Percentiles rank a stretch among this genome's conserved stretches.
Evolutionary conservation across 2,888 invertebrate species (phyloP).

Genomic region (Meteorus colon): DNA sequence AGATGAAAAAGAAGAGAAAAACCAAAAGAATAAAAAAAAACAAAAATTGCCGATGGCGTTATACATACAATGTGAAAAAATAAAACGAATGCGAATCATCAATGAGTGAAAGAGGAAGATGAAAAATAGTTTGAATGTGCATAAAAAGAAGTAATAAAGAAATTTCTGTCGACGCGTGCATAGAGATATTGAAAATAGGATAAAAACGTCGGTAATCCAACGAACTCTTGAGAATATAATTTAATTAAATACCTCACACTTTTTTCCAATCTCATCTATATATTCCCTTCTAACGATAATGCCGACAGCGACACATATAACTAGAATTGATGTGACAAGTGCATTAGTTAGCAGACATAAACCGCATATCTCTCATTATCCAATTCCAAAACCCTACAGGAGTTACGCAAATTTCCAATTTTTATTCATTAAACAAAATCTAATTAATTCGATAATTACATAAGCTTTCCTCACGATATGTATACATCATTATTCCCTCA

Average conservation of each 20-base stretch:
- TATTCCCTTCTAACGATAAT: constrained; percentile 15
- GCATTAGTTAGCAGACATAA: not conserved
- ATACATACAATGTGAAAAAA: not conserved
- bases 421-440: too few species aligned
- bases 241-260: constrained; percentile 20
- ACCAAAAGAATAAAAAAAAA: not conserved
- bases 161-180: not conserved
- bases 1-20: not conserved
- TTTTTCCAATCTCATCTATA: not conserved
- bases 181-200: not conserved
- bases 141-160: not conserved
- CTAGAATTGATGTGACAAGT: constrained; percentile 7
- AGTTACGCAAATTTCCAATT: too few species aligned
- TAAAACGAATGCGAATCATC: constrained; percentile 13
- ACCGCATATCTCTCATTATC: too few species aligned
- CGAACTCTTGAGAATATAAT: constrained; percentile 17
- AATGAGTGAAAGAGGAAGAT: not conserved
- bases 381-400: too few species aligned
- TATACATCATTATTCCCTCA: not conserved
- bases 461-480: not conserved
- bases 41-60: constrained; percentile 7
- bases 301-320: not conserved
- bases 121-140: not conserved
- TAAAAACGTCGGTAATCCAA: constrained; percentile 16
- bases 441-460: not conserved